These are phyloP conservation scores for Pseudobourletiella spinata DNA, from an alignment of 1,140 invertebrate species.

Conservation along the genomic window DNA sequence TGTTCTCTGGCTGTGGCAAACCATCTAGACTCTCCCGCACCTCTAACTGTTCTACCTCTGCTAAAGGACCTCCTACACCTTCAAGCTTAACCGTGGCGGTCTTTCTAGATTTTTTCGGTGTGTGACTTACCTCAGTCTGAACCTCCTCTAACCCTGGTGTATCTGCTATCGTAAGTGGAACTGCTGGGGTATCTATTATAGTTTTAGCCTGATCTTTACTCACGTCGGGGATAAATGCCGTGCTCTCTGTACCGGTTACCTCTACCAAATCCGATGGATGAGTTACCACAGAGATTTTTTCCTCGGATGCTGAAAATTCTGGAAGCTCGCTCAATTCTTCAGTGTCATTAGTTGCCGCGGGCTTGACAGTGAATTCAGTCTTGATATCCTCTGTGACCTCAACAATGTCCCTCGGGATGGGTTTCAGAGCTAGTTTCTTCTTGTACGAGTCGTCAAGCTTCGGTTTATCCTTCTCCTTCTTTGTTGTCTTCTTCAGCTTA, in stretches of 20 bases:
- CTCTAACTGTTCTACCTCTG: background rate
- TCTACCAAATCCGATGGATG: too few species aligned
- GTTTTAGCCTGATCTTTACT: too few species aligned
- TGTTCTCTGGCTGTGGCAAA: background rate
- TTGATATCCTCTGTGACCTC: background rate
- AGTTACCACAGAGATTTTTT: too few species aligned
- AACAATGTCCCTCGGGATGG: background rate
- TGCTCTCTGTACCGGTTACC: too few species aligned
- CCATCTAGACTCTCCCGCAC: background rate
- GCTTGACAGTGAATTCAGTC: too few species aligned
- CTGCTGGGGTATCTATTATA: too few species aligned
- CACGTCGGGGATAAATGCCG: too few species aligned
- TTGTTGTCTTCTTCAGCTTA: background rate
- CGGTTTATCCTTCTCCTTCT: background rate
- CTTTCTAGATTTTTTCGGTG: background rate
- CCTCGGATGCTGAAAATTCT: too few species aligned
- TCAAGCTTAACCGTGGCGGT: background rate
- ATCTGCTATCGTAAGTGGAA: too few species aligned
- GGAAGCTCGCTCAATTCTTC: too few species aligned
- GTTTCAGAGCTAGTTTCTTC: background rate
- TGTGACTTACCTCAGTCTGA: background rate
- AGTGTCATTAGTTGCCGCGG: too few species aligned
- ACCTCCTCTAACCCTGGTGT: background rate
- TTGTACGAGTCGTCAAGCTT: background rate
- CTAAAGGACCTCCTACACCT: background rate